Conservation (phyloP, 2,797 vertebrate genomes). For the Potorous gilbertii region DNA sequence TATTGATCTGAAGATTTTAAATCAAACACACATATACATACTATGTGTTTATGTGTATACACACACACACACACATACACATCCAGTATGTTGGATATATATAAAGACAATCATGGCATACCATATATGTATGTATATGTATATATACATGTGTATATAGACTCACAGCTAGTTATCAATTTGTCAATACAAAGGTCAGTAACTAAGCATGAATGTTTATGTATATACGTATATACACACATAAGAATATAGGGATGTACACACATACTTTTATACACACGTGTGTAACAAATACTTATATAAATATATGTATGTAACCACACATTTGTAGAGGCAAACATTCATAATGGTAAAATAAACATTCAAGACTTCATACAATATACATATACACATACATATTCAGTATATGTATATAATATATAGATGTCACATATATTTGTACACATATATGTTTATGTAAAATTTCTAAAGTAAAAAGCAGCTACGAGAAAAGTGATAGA, state of each 20-base stretch:
- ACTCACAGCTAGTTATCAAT: background rate
- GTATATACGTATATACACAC: too few species aligned
- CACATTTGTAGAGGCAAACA: background rate
- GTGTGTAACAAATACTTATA: background rate
- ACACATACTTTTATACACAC: background rate
- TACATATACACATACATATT: background rate
- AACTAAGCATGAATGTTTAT: too few species aligned
- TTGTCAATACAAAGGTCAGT: too few species aligned
- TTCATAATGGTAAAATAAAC: background rate
- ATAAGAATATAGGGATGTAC: too few species aligned
- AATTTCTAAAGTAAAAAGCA: too few species aligned
- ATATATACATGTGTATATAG: accelerated
- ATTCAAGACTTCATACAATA: background rate
- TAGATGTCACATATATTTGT: background rate
- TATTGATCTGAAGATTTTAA: background rate
- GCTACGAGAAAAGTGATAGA: background rate
- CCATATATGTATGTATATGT: background rate
- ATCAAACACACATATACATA: background rate
- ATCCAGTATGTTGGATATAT: too few species aligned
- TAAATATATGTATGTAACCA: background rate
- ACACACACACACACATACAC: background rate
- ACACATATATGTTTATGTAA: background rate
- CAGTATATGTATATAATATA: background rate
- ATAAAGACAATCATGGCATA: too few species aligned
- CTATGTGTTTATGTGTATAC: background rate